These are phyloP conservation scores for Pangasius sanitwongsei DNA, from an alignment of 2,797 vertebrate species.

Conservation along the genomic window DNA sequence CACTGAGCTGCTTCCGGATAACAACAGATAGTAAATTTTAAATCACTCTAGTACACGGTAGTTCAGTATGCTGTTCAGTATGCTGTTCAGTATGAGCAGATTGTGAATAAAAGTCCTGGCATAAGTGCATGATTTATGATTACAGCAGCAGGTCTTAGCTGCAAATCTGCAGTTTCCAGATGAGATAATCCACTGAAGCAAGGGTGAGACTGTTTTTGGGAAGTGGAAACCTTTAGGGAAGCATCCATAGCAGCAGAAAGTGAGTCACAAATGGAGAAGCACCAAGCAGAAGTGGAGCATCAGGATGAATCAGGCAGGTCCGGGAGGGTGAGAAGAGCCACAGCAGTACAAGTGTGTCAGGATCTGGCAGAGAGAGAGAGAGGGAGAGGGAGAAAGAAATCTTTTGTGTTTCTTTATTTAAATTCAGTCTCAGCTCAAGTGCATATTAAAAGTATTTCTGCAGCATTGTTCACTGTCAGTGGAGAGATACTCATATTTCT, in stretches of 20 bases:
- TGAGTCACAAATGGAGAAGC: conserved; percentile 3
- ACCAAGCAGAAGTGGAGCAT: background rate
- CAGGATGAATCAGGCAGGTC: conserved; percentile 1
- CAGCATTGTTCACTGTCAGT: background rate
- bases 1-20: background rate
- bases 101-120: background rate
- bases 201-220: background rate
- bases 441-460: background rate
- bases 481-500: background rate
- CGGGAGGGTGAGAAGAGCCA: background rate
- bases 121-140: background rate
- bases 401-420: background rate
- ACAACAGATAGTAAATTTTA: background rate
- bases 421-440: background rate
- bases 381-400: background rate
- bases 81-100: background rate
- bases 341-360: background rate
- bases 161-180: background rate
- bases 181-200: background rate
- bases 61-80: too few relatives aligned
- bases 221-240: background rate
- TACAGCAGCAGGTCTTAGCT: background rate
- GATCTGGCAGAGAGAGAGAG: background rate
- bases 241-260: background rate
- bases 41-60: background rate